A percentile compares a stretch with the other conserved stretches of the same genome.
These are phyloP conservation scores for Trachops cirrhosus DNA, from an alignment of 2,797 vertebrate genomes.

Conservation along the genomic window DNA sequence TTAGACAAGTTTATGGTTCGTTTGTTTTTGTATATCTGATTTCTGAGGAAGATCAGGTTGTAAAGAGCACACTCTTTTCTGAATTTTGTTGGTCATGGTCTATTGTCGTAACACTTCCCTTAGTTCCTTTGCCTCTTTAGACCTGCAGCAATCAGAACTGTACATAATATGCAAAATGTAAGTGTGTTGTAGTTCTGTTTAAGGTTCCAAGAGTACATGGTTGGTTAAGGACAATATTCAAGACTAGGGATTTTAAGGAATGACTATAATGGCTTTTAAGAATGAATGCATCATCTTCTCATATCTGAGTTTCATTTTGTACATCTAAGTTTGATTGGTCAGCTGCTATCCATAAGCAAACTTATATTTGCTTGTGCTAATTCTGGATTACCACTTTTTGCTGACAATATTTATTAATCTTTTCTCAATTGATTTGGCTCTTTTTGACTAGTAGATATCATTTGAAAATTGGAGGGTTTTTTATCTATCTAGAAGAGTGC, in stretches of 20 bases:
- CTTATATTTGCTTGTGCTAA: slow-evolving; percentile 5
- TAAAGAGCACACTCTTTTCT: neutral
- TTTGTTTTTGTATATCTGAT: slow-evolving; percentile 34
- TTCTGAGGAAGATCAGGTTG: neutral
- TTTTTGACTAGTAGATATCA: neutral
- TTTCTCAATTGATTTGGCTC: neutral
- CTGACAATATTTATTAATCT: neutral
- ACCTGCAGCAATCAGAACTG: neutral
- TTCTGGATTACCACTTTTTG: neutral
- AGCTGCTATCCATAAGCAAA: neutral
- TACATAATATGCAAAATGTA: neutral
- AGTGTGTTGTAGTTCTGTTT: neutral
- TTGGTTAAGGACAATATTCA: neutral
- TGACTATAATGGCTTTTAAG: neutral
- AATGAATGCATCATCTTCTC: neutral
- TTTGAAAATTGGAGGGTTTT: slow-evolving; percentile 19
- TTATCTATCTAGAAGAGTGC: neutral
- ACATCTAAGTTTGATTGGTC: neutral
- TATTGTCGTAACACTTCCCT: neutral
- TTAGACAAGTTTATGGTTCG: neutral
- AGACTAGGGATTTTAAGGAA: neutral
- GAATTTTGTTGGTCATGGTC: neutral
- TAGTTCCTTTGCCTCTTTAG: neutral
- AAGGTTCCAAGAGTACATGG: neutral
- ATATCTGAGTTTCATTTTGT: neutral